A percentile compares a stretch with the other conserved stretches of the same genome.
phyloP scores from a whole-genome alignment of 1,140 invertebrate species.

The Venturia canescens region DNA sequence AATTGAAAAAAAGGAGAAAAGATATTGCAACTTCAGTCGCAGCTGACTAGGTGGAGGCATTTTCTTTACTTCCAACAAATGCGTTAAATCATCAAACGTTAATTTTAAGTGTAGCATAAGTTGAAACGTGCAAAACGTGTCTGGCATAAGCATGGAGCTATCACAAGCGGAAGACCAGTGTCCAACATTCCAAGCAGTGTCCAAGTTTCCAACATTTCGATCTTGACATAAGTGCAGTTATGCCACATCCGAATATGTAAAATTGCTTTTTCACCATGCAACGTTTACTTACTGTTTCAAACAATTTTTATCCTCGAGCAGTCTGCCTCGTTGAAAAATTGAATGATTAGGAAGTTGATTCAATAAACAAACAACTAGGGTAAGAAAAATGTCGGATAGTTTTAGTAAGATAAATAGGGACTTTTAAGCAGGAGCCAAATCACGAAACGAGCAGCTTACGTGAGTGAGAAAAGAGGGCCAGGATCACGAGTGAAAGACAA shows the following conservation, averaged over 20 bases:
- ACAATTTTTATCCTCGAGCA: background rate
- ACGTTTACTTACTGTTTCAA: no score
- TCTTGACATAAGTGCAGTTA: background rate
- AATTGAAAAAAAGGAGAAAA: no score
- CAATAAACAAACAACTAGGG: background rate
- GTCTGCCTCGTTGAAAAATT: background rate
- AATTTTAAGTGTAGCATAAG: slow-evolving; percentile 76
- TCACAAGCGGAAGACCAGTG: slow-evolving; percentile 47
- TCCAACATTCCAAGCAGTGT: background rate
- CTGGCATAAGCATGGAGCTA: slow-evolving; percentile 65
- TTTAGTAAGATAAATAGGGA: background rate
- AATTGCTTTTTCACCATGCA: no score
- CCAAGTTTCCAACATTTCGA: background rate
- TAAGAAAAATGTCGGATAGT: background rate
- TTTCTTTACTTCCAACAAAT: slow-evolving; percentile 67
- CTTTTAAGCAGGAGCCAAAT: background rate
- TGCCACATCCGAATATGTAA: background rate
- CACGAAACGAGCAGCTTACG: slow-evolving; percentile 1
- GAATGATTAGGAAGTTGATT: background rate
- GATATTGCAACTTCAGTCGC: slow-evolving; percentile 43
- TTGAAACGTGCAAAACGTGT: slow-evolving; percentile 68
- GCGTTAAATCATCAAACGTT: slow-evolving; percentile 77
- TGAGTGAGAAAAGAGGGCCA: background rate
- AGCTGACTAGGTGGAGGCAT: slow-evolving; percentile 26
- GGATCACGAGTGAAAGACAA: background rate